Evolutionary conservation across 2,113 vertebrate genomes (phyloP).

Genomic region (Pipa parva): DNA sequence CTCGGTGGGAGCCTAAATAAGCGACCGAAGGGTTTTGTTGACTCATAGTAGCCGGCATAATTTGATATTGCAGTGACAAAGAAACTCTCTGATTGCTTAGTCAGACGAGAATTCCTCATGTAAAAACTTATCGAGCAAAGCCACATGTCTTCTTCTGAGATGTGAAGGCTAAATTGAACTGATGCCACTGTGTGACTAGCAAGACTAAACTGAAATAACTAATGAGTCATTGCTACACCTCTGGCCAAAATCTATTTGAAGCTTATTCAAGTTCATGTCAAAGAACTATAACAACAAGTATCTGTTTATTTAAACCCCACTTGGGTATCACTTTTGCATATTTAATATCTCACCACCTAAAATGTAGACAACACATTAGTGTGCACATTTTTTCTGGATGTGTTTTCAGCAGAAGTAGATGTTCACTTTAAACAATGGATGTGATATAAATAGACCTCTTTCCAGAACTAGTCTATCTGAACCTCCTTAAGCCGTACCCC

Average conservation of each 20-base stretch:
- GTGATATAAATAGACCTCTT: too few species aligned
- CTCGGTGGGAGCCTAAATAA: not conserved
- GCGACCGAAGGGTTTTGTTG: not conserved
- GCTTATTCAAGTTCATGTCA: not conserved
- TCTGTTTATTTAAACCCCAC: not conserved
- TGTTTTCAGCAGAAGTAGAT: not conserved
- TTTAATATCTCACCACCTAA: not conserved
- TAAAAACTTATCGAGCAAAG: not conserved
- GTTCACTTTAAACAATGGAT: too few species aligned
- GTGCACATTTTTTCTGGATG: not conserved
- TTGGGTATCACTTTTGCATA: not conserved
- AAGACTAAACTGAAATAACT: not conserved
- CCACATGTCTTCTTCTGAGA: not conserved
- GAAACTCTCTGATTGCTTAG: not conserved
- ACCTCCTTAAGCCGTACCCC: too few species aligned
- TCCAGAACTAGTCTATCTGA: too few species aligned
- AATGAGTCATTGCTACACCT: not conserved
- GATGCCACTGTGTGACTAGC: not conserved
- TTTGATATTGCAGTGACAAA: not conserved
- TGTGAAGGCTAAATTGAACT: not conserved
- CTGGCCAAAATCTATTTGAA: not conserved
- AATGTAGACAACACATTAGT: too few species aligned
- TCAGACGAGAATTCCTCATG: not conserved
- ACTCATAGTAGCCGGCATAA: not conserved
- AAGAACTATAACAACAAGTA: not conserved